Base-by-base conservation (phyloP, 2,888 invertebrate species). In the Beris morrisii region DNA sequence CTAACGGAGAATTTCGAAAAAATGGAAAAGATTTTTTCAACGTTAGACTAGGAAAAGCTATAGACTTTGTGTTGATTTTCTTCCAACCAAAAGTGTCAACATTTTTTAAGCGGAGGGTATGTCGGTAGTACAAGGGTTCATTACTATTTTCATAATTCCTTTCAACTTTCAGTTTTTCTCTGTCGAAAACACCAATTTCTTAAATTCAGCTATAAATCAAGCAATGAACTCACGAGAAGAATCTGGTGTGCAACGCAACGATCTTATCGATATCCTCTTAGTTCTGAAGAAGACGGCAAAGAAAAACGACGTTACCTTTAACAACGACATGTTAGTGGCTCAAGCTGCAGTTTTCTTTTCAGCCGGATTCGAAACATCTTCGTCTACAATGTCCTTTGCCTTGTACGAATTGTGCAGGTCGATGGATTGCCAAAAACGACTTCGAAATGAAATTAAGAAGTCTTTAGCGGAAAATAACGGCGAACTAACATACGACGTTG, bases 181-280 rank as follows among this genome's bases (percentile, higher is more conserved):
- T 0, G 32, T 69, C 5, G 73, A 78, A 9, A 74, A 74, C 28
- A 68, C 75, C 0, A 69, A 72, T 7, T 84, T 83, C 67, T 63
- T 85, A 5, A 74, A 80, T 0, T 68, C 67, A 0, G 74, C 76
- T 0, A 80, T 84, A 3, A 76, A 74, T 67, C 75, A 79, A 3
- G 80, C 82, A 0, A 80, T 84, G 53, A 59, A 73, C 0, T 75
- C 81, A 11, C 75, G 85, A 3, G 78, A 80, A 63, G 72, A 76
- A 11, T 77, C 75, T 4, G 81, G 79, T 4, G 59, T 70, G 0
- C 74, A 74, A 7, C 76, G 83, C 9, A 79, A 82, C 59, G 85
- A 85, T 72, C 77, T 85, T 1, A 79, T 85, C 50, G 84, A 85
- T 70, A 71, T 82, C 4, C 71, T 85, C 11, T 74, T 84, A 44